A percentile compares a stretch with the other conserved stretches of the same genome.
Evolutionary conservation across 2,797 vertebrate genomes (phyloP).

Genomic region (Eleutherodactylus coqui): DNA sequence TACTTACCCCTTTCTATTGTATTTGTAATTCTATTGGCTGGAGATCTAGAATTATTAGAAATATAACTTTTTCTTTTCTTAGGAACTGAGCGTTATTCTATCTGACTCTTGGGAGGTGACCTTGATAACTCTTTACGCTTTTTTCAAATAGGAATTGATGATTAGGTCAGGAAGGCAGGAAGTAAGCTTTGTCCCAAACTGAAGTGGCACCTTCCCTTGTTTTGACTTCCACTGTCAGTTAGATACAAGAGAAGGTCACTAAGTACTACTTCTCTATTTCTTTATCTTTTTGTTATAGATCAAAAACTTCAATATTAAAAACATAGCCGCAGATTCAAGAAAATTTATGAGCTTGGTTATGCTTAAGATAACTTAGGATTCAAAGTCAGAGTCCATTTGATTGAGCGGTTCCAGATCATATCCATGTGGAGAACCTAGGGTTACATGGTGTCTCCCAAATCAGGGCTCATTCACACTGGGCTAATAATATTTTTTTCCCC

Average conservation of each 20-base stretch:
- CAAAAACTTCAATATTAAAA: too few species aligned
- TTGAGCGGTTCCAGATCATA: too few species aligned
- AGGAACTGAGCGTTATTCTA: constrained; percentile 6
- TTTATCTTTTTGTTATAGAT: too few species aligned
- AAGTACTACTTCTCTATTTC: neutral
- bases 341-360: too few species aligned
- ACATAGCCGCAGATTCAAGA: too few species aligned
- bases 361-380: too few species aligned
- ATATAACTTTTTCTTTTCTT: neutral
- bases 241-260: constrained; percentile 7
- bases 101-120: constrained; percentile 33
- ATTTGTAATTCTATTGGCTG: neutral
- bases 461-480: too few species aligned
- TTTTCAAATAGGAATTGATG: constrained; percentile 21
- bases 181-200: neutral
- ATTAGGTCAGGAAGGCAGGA: constrained; percentile 34
- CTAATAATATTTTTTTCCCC: too few species aligned
- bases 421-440: too few species aligned
- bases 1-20: neutral
- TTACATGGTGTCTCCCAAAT: too few species aligned
- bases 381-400: too few species aligned
- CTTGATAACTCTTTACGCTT: constrained; percentile 15
- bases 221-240: constrained; percentile 30
- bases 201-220: constrained; percentile 33
- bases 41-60: neutral